These are phyloP conservation scores for Sarotherodon lohbergeri DNA, from an alignment of 2,113 vertebrate species.

Conservation along the genomic window DNA sequence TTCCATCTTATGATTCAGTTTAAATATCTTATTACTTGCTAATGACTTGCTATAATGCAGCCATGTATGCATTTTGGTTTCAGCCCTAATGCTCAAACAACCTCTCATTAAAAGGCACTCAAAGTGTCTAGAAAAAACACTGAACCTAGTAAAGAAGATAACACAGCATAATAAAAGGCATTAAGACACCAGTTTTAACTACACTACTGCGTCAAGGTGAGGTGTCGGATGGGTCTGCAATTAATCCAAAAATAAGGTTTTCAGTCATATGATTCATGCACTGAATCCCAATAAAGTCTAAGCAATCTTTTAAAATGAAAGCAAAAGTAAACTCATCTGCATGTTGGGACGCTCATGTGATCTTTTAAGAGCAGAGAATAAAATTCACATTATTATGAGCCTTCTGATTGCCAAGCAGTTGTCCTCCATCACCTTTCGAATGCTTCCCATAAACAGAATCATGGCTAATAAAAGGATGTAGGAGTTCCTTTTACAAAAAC, in stretches of 20 bases:
- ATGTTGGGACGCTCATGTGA: not conserved
- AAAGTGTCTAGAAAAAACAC: not conserved
- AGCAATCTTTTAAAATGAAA: not conserved
- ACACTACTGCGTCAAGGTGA: not conserved
- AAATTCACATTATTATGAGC: not conserved
- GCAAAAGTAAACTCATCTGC: not conserved
- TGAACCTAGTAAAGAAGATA: not conserved
- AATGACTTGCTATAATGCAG: not conserved
- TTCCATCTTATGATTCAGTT: not conserved
- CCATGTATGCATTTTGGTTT: not conserved
- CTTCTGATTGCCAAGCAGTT: conserved; percentile 41
- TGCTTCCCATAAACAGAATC: not conserved
- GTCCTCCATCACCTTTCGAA: conserved; percentile 38
- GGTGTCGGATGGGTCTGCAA: not conserved
- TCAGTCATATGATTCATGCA: not conserved
- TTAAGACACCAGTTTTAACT: not conserved
- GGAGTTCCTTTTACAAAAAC: not conserved
- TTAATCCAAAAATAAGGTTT: not conserved
- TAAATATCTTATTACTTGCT: not conserved
- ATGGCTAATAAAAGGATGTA: not conserved
- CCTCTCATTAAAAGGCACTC: not conserved
- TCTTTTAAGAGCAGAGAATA: not conserved
- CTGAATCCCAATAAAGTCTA: not conserved
- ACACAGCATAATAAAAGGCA: not conserved
- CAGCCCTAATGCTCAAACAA: not conserved